Evolutionary conservation across 2,888 invertebrate species (phyloP), one percentile per base, ranked within the genome.

Genomic region (Lasioglossum leucozonium): DNA sequence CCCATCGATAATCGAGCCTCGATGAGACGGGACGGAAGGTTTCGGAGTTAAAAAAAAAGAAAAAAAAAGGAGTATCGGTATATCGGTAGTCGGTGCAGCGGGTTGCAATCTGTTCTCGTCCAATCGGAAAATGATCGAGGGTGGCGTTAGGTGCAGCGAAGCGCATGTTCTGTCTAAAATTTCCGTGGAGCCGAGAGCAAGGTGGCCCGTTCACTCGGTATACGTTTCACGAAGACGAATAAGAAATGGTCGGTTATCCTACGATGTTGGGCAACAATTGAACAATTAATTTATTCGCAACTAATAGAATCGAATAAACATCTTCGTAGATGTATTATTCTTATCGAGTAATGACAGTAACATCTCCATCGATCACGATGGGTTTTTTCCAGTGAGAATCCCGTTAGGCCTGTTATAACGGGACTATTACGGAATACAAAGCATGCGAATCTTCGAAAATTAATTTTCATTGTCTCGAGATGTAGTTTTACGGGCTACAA

Each of bases 161-260:
- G 30, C 77, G 71, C 42, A 76, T 55, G 72, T 72, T 67, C 62
- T 74, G 86, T 86, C 86, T 86, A 86, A 86, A 86, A 86, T 86
- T 86, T 86, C 86, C 51, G 58, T 65, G 72, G 86, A 81, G 77
- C 72, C 86, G 51, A 51, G 51, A 72, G 77, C 75, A 62, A 77
- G 83, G 77, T 75, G 67, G 72, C 62, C 72, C 80, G 82, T 80
- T 80, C 83, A 75, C 80, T 83, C 67, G 87, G 83, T 86, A 82
- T 87, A 83, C 80, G 80, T 87, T 86, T 87, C 82, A 82, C 75
- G 71, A 58, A 72, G 79, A 80, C 81, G 77, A 81, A 87, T 76
- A 87, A 87, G 3, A 84, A 77, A 58, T 8, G 22, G 51, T 51
- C 8, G 8, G 22, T 22, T 22, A 8, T 22, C 22, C 6, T 22